These are phyloP conservation scores for Hippocampus zosterae DNA, from an alignment of 2,113 vertebrate species.

Conservation along the genomic window DNA sequence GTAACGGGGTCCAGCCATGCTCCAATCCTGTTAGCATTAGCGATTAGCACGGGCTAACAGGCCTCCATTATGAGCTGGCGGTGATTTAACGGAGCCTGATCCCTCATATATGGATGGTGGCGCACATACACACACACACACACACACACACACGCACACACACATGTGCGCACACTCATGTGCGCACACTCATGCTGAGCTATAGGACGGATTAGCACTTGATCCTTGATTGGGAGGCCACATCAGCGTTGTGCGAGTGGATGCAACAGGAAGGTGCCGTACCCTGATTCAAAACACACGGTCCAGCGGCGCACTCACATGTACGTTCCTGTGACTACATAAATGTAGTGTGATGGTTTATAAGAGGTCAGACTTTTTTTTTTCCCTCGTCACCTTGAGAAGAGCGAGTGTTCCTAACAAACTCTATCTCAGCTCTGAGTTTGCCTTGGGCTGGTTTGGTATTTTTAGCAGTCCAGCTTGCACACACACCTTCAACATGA, in stretches of 20 bases:
- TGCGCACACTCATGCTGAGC: conserved; percentile 32
- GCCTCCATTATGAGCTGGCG: conserved; percentile 49
- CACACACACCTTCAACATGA: conserved; percentile 57
- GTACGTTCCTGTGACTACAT: not conserved
- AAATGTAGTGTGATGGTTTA: not conserved
- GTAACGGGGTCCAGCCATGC: conserved; percentile 52
- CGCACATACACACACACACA: not conserved
- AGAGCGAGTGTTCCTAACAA: not conserved
- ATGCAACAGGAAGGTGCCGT: conserved; percentile 6
- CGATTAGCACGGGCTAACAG: conserved; percentile 62
- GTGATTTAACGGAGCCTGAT: conserved; percentile 50
- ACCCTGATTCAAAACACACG: not conserved
- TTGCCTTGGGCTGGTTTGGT: conserved; percentile 45
- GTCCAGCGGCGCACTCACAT: not conserved
- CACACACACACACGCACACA: conserved; percentile 24
- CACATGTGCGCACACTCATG: conserved; percentile 16
- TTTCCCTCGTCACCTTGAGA: conserved; percentile 33
- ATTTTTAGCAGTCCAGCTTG: conserved; percentile 57
- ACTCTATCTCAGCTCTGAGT: conserved; percentile 20
- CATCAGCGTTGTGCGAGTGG: conserved; percentile 37
- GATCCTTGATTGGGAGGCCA: conserved; percentile 58
- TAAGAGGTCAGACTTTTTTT: conserved; percentile 3
- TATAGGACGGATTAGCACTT: conserved; percentile 61
- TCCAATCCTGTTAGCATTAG: conserved; percentile 68
- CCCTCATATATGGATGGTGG: conserved; percentile 26